These are phyloP conservation scores for Hypercompe scribonia DNA, from an alignment of 2,888 invertebrate genomes.

Conservation along the genomic window DNA sequence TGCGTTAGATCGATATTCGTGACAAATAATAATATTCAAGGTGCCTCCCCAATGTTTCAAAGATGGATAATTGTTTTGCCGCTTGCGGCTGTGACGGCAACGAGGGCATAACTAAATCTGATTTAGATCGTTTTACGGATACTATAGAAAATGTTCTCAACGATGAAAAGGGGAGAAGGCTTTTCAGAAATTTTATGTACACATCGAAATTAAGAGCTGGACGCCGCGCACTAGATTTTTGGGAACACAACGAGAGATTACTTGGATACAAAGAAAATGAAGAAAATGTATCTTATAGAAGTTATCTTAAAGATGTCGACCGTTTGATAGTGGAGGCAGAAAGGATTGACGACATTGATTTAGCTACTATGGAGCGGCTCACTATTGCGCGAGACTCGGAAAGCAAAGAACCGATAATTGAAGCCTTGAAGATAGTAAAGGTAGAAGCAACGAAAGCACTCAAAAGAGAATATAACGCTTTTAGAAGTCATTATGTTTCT, in stretches of 20 bases:
- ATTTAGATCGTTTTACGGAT: constrained; percentile 83
- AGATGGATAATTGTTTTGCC: constrained; percentile 82
- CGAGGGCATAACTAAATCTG: constrained; percentile 78
- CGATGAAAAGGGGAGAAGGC: constrained; percentile 77
- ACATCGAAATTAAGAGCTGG: constrained; percentile 77
- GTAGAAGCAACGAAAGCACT: constrained; percentile 76
- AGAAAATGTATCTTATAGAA: constrained; percentile 67
- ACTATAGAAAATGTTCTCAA: constrained; percentile 83
- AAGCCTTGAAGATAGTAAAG: constrained; percentile 73
- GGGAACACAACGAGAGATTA: constrained; percentile 76
- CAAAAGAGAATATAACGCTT: constrained; percentile 73
- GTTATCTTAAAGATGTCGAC: constrained; percentile 70
- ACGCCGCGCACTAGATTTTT: constrained; percentile 73
- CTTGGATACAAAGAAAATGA: constrained; percentile 68
- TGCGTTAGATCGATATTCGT: constrained; percentile 67
- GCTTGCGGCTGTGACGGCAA: constrained; percentile 80
- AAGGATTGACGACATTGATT: constrained; percentile 78
- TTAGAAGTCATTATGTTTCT: constrained; percentile 72
- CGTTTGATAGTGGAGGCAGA: constrained; percentile 75
- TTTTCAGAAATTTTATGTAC: constrained; percentile 82
- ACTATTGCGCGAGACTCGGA: constrained; percentile 69
- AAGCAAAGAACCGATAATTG: constrained; percentile 70
- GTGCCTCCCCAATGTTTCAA: constrained; percentile 65
- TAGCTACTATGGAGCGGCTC: constrained; percentile 76
- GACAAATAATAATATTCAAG: constrained; percentile 57